Evolutionary conservation across 2,888 invertebrate species (phyloP).

Genomic region (Coleophora deauratella): DNA sequence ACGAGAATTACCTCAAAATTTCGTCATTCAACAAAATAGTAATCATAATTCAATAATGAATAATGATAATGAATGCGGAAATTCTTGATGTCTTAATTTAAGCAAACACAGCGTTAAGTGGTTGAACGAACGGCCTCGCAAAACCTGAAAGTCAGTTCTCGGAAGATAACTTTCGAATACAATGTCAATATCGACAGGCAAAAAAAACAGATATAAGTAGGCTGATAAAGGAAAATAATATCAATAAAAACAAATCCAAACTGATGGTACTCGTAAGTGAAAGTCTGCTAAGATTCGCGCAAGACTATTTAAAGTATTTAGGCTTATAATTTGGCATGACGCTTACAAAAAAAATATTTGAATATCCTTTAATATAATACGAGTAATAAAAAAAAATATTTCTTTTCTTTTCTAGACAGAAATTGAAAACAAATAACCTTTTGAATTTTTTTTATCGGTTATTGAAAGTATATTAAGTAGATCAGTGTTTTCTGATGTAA

Average conservation of each 20-base stretch:
- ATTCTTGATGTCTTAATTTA: conserved; percentile 15
- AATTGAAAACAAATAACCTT: too few relatives aligned
- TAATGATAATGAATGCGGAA: conserved; percentile 17
- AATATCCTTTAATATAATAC: too few relatives aligned
- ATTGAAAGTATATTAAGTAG: too few relatives aligned
- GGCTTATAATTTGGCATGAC: too few relatives aligned
- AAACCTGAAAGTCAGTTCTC: conserved; percentile 36
- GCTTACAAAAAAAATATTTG: too few relatives aligned
- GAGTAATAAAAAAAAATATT: too few relatives aligned
- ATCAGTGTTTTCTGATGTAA: too few relatives aligned
- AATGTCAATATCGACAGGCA: conserved; percentile 47
- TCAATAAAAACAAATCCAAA: conserved; percentile 25
- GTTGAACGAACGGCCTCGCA: conserved; percentile 40
- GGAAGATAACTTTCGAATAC: conserved; percentile 60
- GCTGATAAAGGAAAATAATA: conserved; percentile 1
- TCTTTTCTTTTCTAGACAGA: too few relatives aligned
- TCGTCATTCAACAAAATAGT: conserved; percentile 1
- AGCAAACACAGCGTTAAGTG: conserved; percentile 17
- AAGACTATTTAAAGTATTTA: too few relatives aligned
- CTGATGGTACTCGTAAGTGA: too few relatives aligned
- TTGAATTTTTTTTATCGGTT: too few relatives aligned
- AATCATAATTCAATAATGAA: too few relatives aligned
- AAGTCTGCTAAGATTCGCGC: conserved; percentile 35
- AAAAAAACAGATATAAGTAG: conserved; percentile 12
- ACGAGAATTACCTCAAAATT: conserved; percentile 1